Conservation (phyloP, 2,113 vertebrate species). For the Pterocles orientalis region DNA sequence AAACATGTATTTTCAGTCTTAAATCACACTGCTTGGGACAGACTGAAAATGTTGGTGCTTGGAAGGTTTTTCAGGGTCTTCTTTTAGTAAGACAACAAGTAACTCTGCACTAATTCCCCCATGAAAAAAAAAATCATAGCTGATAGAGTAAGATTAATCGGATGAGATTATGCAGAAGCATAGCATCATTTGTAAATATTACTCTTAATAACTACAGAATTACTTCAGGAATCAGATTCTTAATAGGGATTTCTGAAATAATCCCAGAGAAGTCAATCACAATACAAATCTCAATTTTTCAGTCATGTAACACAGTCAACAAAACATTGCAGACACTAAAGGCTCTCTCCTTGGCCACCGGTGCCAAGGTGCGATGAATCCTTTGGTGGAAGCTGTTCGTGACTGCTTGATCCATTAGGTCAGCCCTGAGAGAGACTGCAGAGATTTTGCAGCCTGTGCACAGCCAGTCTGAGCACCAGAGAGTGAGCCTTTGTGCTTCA, state of each 20-base stretch:
- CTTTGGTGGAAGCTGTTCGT: accelerated
- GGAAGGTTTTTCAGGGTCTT: not conserved
- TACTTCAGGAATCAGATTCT: not conserved
- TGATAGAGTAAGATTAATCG: not conserved
- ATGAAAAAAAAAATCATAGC: not conserved
- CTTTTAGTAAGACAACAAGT: not conserved
- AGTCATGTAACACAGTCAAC: not conserved
- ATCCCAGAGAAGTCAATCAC: not conserved
- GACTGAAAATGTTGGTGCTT: not conserved
- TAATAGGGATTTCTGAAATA: not conserved
- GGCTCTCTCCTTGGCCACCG: not conserved
- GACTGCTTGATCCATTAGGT: not conserved
- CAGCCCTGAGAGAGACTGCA: not conserved
- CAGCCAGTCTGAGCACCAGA: not conserved
- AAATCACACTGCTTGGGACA: not conserved
- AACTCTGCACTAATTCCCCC: not conserved
- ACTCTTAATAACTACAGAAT: not conserved
- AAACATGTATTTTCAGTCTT: constrained; percentile 1
- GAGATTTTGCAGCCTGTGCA: not conserved
- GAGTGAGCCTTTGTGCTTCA: not conserved
- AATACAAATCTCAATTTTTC: not conserved
- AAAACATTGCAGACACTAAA: not conserved
- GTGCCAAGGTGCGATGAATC: not conserved
- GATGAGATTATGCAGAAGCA: not conserved
- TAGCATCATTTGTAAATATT: not conserved